A percentile compares a stretch with the other conserved stretches of the same genome.
Evolutionary conservation across 1,140 invertebrate genomes (phyloP).

Genomic region (Meteorus sp.): DNA sequence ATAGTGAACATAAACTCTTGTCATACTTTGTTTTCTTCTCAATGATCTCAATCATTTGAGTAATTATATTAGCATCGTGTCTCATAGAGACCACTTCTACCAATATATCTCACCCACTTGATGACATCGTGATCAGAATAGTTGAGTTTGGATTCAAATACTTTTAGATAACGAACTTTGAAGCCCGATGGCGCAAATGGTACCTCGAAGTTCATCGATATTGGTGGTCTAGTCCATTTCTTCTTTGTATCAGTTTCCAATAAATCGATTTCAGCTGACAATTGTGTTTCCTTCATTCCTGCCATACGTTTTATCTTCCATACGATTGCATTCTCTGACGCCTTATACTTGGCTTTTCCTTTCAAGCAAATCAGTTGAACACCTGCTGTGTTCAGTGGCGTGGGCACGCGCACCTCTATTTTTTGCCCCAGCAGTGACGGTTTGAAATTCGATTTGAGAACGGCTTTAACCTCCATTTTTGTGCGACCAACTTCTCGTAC

Average conservation of each 20-base stretch:
- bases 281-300: conserved; percentile 99
- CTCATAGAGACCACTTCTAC: conserved; percentile 97
- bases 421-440: conserved; percentile 97
- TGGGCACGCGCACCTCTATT: conserved; percentile 99
- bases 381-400: conserved; percentile 97
- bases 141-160: conserved; percentile 99
- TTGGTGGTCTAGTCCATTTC: conserved; percentile 99
- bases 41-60: conserved; percentile 23
- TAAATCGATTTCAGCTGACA: conserved; percentile 99
- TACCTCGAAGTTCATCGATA: conserved; percentile 99
- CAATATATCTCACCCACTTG: conserved; percentile 99
- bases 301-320: conserved; percentile 99
- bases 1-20: neutral
- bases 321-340: conserved; percentile 99
- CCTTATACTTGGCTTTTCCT: conserved; percentile 99
- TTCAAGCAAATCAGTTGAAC: conserved; percentile 99
- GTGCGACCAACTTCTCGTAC: conserved; percentile 97
- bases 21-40: neutral
- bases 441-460: conserved; percentile 99
- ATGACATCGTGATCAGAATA: conserved; percentile 99
- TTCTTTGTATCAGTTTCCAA: conserved; percentile 98
- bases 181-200: conserved; percentile 98
- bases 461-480: conserved; percentile 99
- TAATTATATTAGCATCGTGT: conserved; percentile 89
- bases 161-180: conserved; percentile 98